Conservation (phyloP, 1,140 invertebrate genomes). For the Meloidogyne exigua region DNA sequence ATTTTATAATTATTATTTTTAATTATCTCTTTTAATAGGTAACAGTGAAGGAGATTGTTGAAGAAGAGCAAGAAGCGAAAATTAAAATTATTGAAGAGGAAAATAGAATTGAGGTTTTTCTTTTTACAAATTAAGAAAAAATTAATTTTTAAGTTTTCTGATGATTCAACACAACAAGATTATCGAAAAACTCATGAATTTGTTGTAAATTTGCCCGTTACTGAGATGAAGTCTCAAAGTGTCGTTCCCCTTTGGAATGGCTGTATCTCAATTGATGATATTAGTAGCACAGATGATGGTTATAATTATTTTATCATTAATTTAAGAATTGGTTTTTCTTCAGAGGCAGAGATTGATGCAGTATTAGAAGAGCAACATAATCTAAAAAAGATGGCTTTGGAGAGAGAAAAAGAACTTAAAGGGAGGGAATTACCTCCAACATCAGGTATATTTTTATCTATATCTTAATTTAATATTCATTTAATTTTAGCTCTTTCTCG, state of each 20-base stretch:
- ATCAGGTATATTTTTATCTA: neutral
- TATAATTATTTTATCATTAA: constrained; percentile 15
- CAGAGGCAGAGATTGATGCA: constrained; percentile 51
- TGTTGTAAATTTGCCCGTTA: neutral
- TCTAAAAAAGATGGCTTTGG: constrained; percentile 14
- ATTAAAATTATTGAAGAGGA: neutral
- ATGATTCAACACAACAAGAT: neutral
- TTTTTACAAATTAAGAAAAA: neutral
- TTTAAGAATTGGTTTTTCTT: neutral
- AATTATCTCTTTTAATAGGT: neutral
- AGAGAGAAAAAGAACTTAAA: constrained; percentile 8
- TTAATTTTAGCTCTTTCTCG: neutral
- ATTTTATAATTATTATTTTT: neutral
- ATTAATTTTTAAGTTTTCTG: neutral
- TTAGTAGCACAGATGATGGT: constrained; percentile 44
- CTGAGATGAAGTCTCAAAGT: neutral
- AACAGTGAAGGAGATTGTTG: neutral
- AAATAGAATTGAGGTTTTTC: neutral
- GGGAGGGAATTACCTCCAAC: constrained; percentile 22
- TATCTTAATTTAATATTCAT: neutral
- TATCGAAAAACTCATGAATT: neutral
- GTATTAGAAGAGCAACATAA: constrained; percentile 38
- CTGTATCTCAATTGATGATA: constrained; percentile 43
- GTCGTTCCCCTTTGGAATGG: constrained; percentile 39
- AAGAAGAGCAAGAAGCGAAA: neutral